Evolutionary conservation across 92 coral and sea anemone genomes (phyloP).

Genomic region (Heliopora coerulea): DNA sequence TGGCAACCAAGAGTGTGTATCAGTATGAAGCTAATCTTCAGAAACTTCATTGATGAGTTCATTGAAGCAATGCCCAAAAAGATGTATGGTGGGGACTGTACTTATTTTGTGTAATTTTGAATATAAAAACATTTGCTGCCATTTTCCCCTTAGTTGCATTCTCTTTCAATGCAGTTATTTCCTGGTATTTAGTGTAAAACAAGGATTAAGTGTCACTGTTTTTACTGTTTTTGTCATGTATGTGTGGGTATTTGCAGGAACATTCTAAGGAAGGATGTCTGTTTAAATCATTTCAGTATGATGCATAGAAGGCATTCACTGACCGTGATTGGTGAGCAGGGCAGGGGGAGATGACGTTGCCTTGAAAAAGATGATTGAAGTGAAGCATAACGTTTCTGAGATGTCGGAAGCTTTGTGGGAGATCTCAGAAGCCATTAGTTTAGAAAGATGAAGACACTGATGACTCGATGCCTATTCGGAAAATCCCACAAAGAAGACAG

Average conservation of each 20-base stretch:
- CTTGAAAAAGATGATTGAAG: background rate
- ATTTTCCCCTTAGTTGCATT: too few species aligned
- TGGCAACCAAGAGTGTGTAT: too few species aligned
- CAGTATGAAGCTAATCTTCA: too few species aligned
- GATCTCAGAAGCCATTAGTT: background rate
- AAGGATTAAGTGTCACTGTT: background rate
- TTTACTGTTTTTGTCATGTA: background rate
- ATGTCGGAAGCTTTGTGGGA: constrained; percentile 16
- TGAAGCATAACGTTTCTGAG: constrained; percentile 8
- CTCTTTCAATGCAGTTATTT: too few species aligned
- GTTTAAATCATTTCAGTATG: constrained; percentile 44
- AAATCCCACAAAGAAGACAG: background rate
- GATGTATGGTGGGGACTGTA: too few species aligned
- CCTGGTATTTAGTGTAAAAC: background rate
- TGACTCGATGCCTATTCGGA: background rate
- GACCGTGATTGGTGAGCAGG: constrained; percentile 35
- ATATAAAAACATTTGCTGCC: too few species aligned
- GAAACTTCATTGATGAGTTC: too few species aligned
- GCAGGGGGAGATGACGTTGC: constrained; percentile 26
- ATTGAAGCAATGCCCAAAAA: too few species aligned
- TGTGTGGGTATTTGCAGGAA: background rate
- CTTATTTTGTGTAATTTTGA: too few species aligned
- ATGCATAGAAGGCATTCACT: constrained; percentile 25
- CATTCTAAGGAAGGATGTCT: constrained; percentile 23
- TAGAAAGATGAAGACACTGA: background rate